Conservation (phyloP, 1,140 invertebrate species). For the Lerema accius region DNA sequence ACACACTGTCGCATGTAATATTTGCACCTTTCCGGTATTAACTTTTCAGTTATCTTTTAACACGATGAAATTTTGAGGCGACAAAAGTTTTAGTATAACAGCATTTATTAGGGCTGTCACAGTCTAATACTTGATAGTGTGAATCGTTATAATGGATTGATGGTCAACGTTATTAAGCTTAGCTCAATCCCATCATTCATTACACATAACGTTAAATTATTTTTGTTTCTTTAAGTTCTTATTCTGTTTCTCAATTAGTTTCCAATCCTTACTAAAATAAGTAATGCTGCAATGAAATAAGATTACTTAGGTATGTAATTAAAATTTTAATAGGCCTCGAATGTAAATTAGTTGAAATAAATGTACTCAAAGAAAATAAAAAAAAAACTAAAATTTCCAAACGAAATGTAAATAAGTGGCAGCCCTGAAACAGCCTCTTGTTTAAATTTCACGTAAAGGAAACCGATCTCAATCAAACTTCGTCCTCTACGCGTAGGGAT, state of each 20-base stretch:
- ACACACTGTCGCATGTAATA: slow-evolving; percentile 37
- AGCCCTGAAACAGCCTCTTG: slow-evolving; percentile 35
- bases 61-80: slow-evolving; percentile 48
- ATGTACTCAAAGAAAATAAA: too few species aligned
- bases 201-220: too few species aligned
- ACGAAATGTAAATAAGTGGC: slow-evolving; percentile 1
- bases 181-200: too few species aligned
- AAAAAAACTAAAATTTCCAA: too few species aligned
- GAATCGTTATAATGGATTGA: not conserved
- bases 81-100: slow-evolving; percentile 55
- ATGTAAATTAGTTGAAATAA: too few species aligned
- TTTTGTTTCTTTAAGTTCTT: too few species aligned
- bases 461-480: slow-evolving; percentile 65
- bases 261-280: too few species aligned
- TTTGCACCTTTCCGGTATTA: slow-evolving; percentile 27
- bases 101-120: slow-evolving; percentile 5
- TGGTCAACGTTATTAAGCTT: too few species aligned
- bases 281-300: too few species aligned
- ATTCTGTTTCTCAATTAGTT: too few species aligned
- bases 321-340: too few species aligned
- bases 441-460: slow-evolving; percentile 59
- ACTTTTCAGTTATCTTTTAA: slow-evolving; percentile 44
- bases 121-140: not conserved
- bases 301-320: too few species aligned
- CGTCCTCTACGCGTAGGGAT: slow-evolving; percentile 40